Evolutionary conservation across 2,797 vertebrate species (phyloP).

Genomic region (Hippocampus kuda): DNA sequence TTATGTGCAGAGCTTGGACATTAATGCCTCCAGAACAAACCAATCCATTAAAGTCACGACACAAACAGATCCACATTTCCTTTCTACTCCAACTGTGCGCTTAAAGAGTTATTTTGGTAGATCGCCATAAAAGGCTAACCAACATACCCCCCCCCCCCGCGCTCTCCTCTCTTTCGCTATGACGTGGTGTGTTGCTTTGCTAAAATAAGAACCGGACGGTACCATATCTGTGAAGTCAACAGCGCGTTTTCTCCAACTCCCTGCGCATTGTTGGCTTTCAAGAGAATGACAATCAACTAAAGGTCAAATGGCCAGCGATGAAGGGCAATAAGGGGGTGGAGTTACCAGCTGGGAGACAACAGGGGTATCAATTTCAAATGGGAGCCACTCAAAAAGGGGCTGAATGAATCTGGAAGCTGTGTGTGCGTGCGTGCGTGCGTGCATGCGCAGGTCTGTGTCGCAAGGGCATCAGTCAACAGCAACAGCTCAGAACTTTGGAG

Average conservation of each 20-base stretch:
- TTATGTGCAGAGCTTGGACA: slow-evolving; percentile 38
- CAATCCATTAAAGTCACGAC: neutral
- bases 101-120: slow-evolving; percentile 6
- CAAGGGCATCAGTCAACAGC: slow-evolving; percentile 10
- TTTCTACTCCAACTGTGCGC: neutral
- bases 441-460: neutral
- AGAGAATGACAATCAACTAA: slow-evolving; percentile 34
- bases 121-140: slow-evolving; percentile 16
- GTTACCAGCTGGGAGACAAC: slow-evolving; percentile 36
- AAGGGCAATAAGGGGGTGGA: slow-evolving; percentile 40
- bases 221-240: slow-evolving; percentile 34
- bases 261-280: slow-evolving; percentile 1
- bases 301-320: slow-evolving; percentile 43
- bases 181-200: slow-evolving; percentile 29
- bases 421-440: slow-evolving; percentile 5
- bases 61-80: neutral
- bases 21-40: neutral
- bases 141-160: neutral
- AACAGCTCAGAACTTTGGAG: slow-evolving; percentile 12
- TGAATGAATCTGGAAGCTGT: neutral
- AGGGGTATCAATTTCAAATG: slow-evolving; percentile 35
- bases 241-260: neutral
- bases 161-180: slow-evolving; percentile 22
- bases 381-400: slow-evolving; percentile 6
- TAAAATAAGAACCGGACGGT: slow-evolving; percentile 46